Evolutionary conservation across 2,888 invertebrate species (phyloP), one percentile per base, ranked within the genome.

Genomic region (Hyles lineata): DNA sequence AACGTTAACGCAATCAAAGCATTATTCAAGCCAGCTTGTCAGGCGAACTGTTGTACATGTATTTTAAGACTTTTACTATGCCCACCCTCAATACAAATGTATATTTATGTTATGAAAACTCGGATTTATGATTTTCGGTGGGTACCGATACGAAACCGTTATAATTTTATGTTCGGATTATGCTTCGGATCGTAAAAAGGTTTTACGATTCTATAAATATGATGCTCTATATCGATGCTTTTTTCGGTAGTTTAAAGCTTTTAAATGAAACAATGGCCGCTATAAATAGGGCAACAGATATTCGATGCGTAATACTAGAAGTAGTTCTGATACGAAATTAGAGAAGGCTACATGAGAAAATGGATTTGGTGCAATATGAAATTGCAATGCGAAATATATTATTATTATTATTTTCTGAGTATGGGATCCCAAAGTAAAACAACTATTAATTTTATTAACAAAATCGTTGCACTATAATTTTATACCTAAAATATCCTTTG

Each of bases 121-220:
- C 76, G 74, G 83, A 88, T 90, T 91, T 91, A 89, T 83, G 88
- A 85, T 87, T 83, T 87, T 88, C 83, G 84, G 87, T 87, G 81
- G 85, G 85, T 84, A 82, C 85, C 80, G 87, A 77, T 85, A 84
- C 84, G 81, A 78, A 84, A 85, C 85, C 84, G 85, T 90, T 87
- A 90, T 87, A 84, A 88, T 90, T 92, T 92, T 90, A 91, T 87
- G 87, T 87, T 82, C 83, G 88, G 86, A 90, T 91, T 89, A 90
- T 88, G 85, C 82, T 83, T 80, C 74, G 74, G 80, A 81, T 90
- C 92, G 87, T 93, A 92, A 92, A 91, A 87, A 84, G 78, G 78
- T 89, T 90, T 92, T 90, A 92, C 85, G 91, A 85, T 87, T 89
- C 89, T 88, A 87, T 90, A 90, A 92, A 92, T 90, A 89, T 85